Percentiles rank a stretch among this genome's conserved stretches.
Conservation (phyloP, 2,888 invertebrate species). For the Palloptera scutellata region DNA sequence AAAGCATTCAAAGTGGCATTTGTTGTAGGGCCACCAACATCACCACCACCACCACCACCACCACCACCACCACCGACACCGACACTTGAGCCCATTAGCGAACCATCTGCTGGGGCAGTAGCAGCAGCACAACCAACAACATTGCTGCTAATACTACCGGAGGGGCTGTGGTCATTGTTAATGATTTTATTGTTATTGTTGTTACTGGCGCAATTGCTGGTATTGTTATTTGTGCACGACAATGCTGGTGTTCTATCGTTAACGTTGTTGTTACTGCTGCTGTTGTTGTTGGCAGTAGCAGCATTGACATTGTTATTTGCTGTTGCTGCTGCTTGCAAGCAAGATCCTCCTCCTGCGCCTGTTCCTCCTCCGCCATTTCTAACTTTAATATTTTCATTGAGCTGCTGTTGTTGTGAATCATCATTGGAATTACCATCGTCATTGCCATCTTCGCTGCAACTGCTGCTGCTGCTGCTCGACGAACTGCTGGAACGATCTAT, state of each 20-base stretch:
- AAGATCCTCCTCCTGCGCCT: not conserved
- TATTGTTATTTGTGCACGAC: slow-evolving; percentile 30
- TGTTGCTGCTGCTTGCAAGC: slow-evolving; percentile 8
- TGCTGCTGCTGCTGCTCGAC: slow-evolving; percentile 2
- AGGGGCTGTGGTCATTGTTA: slow-evolving; percentile 5
- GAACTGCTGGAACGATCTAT: slow-evolving; percentile 5
- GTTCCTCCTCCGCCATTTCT: not conserved
- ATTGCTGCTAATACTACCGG: slow-evolving; percentile 22
- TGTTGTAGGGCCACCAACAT: slow-evolving; percentile 28
- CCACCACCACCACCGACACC: slow-evolving; percentile 30
- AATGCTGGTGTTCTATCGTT: slow-evolving; percentile 20
- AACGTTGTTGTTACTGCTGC: slow-evolving; percentile 32
- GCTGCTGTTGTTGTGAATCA: slow-evolving; percentile 38
- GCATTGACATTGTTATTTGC: slow-evolving; percentile 39
- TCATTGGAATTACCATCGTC: slow-evolving; percentile 41
- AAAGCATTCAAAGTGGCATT: slow-evolving; percentile 19
- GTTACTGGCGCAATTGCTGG: slow-evolving; percentile 37
- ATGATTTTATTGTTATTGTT: slow-evolving; percentile 24
- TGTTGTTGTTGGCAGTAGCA: slow-evolving; percentile 22
- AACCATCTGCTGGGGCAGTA: slow-evolving; percentile 28
- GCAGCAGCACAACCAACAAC: slow-evolving; percentile 32
- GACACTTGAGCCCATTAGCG: slow-evolving; percentile 38
- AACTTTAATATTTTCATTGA: slow-evolving; percentile 26
- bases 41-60: slow-evolving; percentile 31
- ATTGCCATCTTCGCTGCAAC: slow-evolving; percentile 32